phyloP scores from a whole-genome alignment of 1,140 invertebrate species.

The Formica exsecta region DNA sequence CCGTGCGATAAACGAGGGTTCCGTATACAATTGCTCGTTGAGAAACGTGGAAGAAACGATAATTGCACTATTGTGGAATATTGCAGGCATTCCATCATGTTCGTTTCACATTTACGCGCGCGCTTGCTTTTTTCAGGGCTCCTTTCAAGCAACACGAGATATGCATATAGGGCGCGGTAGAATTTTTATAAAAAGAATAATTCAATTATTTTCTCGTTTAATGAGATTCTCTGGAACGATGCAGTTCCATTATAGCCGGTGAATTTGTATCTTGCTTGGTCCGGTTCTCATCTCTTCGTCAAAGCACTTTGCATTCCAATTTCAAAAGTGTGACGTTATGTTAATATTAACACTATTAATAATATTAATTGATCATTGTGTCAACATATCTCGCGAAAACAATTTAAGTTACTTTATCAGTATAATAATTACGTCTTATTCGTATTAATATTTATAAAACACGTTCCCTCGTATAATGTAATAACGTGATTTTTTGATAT shows the following conservation, averaged over 20 bases:
- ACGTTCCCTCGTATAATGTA: background rate
- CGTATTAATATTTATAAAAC: background rate
- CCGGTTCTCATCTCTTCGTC: conserved; percentile 8
- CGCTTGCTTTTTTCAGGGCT: background rate
- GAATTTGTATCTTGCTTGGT: conserved; percentile 35
- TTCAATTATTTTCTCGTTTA: conserved; percentile 60
- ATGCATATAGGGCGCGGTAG: background rate
- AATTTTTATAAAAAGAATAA: conserved; percentile 54
- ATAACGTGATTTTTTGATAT: background rate
- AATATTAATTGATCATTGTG: conserved; percentile 21
- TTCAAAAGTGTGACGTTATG: conserved; percentile 39
- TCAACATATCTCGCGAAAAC: conserved; percentile 19
- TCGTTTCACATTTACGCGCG: conserved; percentile 35
- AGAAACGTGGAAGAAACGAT: background rate
- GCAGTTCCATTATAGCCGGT: conserved; percentile 32
- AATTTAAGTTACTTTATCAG: conserved; percentile 39
- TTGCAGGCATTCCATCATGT: background rate
- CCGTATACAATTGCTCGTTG: background rate
- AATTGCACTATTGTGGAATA: conserved; percentile 6
- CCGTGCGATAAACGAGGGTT: background rate
- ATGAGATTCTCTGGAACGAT: conserved; percentile 42
- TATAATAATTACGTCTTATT: background rate
- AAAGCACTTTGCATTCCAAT: conserved; percentile 28
- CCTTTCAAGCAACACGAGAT: conserved; percentile 3
- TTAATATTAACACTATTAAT: background rate